A percentile compares a stretch with the other conserved stretches of the same genome.
phyloP scores from a whole-genome alignment of 2,113 vertebrate genomes.

The Epinephelus cyanopodus region DNA sequence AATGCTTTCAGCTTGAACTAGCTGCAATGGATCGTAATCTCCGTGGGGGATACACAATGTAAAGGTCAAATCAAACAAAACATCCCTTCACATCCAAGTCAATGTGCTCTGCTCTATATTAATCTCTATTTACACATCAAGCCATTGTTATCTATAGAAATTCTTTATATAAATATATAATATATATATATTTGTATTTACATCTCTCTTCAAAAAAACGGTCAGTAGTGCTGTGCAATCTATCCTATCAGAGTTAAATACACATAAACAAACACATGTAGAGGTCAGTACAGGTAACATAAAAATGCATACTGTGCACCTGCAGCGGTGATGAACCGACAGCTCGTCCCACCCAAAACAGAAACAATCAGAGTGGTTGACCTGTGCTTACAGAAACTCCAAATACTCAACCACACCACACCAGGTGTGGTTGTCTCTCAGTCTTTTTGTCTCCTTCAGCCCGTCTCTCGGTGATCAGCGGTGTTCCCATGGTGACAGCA shows the following conservation, averaged over 20 bases:
- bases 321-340: slow-evolving; percentile 21
- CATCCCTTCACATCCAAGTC: slow-evolving; percentile 9
- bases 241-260: slow-evolving; percentile 70
- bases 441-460: slow-evolving; percentile 33
- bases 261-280: slow-evolving; percentile 55
- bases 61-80: slow-evolving; percentile 42
- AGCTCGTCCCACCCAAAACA: slow-evolving; percentile 30
- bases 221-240: slow-evolving; percentile 69
- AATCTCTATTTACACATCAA: slow-evolving; percentile 69
- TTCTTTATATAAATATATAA: slow-evolving; percentile 79
- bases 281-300: slow-evolving; percentile 75
- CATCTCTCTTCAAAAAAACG: slow-evolving; percentile 71
- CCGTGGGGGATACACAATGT: not conserved
- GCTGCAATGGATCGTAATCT: slow-evolving; percentile 23
- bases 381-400: slow-evolving; percentile 28
- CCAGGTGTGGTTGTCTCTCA: slow-evolving; percentile 27
- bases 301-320: slow-evolving; percentile 55
- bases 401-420: slow-evolving; percentile 27
- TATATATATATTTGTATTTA: slow-evolving; percentile 80
- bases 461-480: slow-evolving; percentile 52
- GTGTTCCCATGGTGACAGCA: slow-evolving; percentile 63
- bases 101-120: slow-evolving; percentile 49
- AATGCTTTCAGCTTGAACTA: slow-evolving; percentile 15
- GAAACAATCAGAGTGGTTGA: slow-evolving; percentile 27
- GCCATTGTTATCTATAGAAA: slow-evolving; percentile 61